Conservation (phyloP, 2,113 vertebrate genomes). For the Azemiops feae region DNA sequence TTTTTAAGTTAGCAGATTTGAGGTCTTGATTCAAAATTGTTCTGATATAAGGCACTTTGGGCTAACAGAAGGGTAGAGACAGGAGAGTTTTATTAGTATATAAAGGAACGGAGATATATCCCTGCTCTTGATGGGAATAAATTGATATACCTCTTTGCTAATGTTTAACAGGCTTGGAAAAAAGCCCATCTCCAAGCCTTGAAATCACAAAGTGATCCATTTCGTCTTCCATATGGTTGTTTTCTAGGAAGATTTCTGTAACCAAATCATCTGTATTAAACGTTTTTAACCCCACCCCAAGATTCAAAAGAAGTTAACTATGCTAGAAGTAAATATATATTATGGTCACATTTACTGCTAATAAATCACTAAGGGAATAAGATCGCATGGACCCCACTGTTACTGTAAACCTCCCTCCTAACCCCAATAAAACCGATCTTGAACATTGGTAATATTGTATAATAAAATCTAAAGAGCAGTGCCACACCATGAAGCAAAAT, state of each 20-base stretch:
- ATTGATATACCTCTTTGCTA: background rate
- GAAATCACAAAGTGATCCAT: background rate
- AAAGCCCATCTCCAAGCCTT: background rate
- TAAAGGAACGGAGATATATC: too few species aligned
- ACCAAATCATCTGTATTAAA: too few species aligned
- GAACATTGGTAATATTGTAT: background rate
- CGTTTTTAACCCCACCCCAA: background rate
- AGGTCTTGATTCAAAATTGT: too few species aligned
- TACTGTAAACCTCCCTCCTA: background rate
- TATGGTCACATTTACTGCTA: background rate
- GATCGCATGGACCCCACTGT: background rate
- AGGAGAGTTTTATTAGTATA: too few species aligned
- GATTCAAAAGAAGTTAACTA: background rate
- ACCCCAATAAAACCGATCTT: background rate
- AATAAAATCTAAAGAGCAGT: constrained; percentile 2
- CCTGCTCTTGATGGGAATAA: background rate
- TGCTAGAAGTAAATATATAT: background rate
- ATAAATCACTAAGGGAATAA: background rate
- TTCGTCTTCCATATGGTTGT: too few species aligned
- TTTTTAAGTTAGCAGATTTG: too few species aligned
- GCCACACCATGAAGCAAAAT: constrained; percentile 3
- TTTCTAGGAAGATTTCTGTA: background rate
- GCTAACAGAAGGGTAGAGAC: too few species aligned
- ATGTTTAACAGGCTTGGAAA: background rate
- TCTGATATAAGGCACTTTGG: too few species aligned